phyloP scores from a whole-genome alignment of 2,888 invertebrate species.

The Odiellus spinosus region DNA sequence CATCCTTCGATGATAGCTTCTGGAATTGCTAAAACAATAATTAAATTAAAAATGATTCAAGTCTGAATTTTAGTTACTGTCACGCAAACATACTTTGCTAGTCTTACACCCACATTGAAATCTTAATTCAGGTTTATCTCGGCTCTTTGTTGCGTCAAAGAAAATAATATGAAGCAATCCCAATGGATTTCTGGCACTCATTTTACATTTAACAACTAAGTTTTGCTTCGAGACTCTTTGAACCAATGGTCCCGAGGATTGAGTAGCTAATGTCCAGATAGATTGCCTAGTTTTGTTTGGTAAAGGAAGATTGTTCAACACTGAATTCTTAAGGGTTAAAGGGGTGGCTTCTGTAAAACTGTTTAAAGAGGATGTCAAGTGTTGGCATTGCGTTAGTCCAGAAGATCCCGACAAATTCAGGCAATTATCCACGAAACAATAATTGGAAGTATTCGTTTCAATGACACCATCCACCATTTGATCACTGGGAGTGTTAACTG shows the following conservation, averaged over 20 bases:
- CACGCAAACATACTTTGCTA: conserved; percentile 33
- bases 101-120: conserved; percentile 42
- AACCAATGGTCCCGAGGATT: conserved; percentile 44
- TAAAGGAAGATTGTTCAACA: conserved; percentile 42
- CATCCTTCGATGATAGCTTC: background rate
- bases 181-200: conserved; percentile 46
- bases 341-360: conserved; percentile 45
- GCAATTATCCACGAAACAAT: conserved; percentile 43
- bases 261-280: conserved; percentile 42
- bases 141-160: conserved; percentile 29
- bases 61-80: background rate
- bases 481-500: conserved; percentile 11
- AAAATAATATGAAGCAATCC: conserved; percentile 52
- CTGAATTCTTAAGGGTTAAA: conserved; percentile 43
- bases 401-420: conserved; percentile 8
- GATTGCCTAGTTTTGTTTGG: conserved; percentile 42
- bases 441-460: conserved; percentile 31
- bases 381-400: conserved; percentile 36
- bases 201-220: conserved; percentile 53
- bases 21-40: background rate
- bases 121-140: conserved; percentile 34
- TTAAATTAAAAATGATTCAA: background rate
- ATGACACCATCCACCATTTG: conserved; percentile 18
- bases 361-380: conserved; percentile 46
- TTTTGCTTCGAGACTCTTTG: conserved; percentile 52